Percentiles rank a stretch among this genome's conserved stretches.
These are phyloP conservation scores for Lerema accius DNA, from an alignment of 1,140 invertebrate genomes.

Conservation along the genomic window DNA sequence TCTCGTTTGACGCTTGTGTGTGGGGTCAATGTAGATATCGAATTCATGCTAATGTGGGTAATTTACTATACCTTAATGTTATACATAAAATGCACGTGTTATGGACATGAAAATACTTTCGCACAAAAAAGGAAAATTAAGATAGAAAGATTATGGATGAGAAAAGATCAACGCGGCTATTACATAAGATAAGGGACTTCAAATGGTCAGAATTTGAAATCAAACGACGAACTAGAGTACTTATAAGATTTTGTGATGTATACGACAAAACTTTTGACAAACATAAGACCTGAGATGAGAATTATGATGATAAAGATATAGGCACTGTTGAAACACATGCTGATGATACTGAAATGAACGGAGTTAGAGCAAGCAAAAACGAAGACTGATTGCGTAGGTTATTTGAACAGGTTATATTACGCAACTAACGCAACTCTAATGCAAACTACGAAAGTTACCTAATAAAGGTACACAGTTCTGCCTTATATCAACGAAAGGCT, in stretches of 20 bases:
- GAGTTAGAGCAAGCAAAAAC: slow-evolving; percentile 36
- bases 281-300: slow-evolving; percentile 5
- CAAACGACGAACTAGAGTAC: too few relatives aligned
- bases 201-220: too few relatives aligned
- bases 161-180: too few relatives aligned
- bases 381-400: slow-evolving; percentile 36
- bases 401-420: slow-evolving; percentile 40
- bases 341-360: slow-evolving; percentile 8
- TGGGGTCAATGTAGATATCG: too few relatives aligned
- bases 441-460: slow-evolving; percentile 35
- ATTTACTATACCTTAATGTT: too few relatives aligned
- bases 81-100: too few relatives aligned
- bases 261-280: slow-evolving; percentile 4
- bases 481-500: slow-evolving; percentile 18
- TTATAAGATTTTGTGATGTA: not conserved
- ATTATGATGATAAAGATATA: slow-evolving; percentile 23
- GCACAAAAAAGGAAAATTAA: too few relatives aligned
- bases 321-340: slow-evolving; percentile 15
- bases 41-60: too few relatives aligned
- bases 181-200: too few relatives aligned
- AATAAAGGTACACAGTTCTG: slow-evolving; percentile 35
- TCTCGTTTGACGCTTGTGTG: too few relatives aligned
- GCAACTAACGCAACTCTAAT: slow-evolving; percentile 35
- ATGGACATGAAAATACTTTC: too few relatives aligned
- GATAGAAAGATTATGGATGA: too few relatives aligned